phyloP scores from a whole-genome alignment of 1,140 invertebrate species.

The Tetramorium simillimum region DNA sequence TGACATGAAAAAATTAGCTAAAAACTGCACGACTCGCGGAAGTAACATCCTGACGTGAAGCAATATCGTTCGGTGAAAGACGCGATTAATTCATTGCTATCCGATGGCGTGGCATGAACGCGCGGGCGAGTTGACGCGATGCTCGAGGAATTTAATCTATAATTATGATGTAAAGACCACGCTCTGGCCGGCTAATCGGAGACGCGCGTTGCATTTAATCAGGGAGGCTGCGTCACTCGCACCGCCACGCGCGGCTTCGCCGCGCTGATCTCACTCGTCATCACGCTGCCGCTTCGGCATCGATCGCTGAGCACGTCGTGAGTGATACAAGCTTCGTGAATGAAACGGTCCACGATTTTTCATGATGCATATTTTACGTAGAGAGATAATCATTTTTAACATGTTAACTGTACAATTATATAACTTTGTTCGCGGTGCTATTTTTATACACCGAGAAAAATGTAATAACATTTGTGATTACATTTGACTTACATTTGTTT shows the following conservation, averaged over 20 bases:
- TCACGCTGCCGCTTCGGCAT: not conserved
- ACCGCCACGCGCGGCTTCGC: not conserved
- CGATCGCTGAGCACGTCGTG: not conserved
- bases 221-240: constrained; percentile 13
- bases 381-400: not conserved
- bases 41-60: not conserved
- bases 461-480: no score
- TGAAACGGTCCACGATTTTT: not conserved
- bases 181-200: constrained; percentile 23
- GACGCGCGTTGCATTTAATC: constrained; percentile 53
- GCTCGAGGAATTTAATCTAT: constrained; percentile 56
- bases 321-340: not conserved
- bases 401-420: not conserved
- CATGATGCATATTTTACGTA: not conserved
- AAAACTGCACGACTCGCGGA: not conserved
- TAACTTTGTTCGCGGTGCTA: no score
- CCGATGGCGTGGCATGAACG: constrained; percentile 6
- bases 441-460: no score
- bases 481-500: no score
- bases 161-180: constrained; percentile 52
- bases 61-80: not conserved
- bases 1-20: not conserved
- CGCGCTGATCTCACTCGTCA: constrained; percentile 1
- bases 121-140: constrained; percentile 45
- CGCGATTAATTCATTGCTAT: constrained; percentile 4